A percentile compares a stretch with the other conserved stretches of the same genome.
Conservation (phyloP, 1,140 invertebrate genomes). For the Hylaeus anthracinus region DNA sequence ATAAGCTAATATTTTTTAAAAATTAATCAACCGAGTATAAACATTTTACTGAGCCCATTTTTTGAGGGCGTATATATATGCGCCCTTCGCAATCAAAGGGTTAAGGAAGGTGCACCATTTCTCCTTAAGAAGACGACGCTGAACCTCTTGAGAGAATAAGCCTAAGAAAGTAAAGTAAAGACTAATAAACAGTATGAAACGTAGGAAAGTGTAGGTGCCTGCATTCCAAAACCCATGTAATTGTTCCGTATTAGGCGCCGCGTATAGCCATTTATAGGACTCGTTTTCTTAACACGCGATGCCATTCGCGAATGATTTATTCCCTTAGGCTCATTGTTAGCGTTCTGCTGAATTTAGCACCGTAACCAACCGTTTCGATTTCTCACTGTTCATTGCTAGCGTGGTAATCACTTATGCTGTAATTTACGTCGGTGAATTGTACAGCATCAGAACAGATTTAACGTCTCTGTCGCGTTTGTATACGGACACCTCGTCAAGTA, state of each 20-base stretch:
- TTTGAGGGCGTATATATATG: too few relatives aligned
- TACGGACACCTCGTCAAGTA: not conserved
- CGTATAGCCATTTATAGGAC: constrained; percentile 61
- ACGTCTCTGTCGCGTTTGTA: not conserved
- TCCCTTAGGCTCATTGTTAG: constrained; percentile 24
- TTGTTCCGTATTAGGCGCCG: constrained; percentile 73
- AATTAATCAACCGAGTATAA: too few relatives aligned
- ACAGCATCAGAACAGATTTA: not conserved
- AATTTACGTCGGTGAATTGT: not conserved
- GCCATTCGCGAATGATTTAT: constrained; percentile 69
- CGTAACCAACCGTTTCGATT: constrained; percentile 11
- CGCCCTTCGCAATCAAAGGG: too few relatives aligned
- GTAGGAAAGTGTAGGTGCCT: constrained; percentile 43
- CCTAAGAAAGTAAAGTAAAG: constrained; percentile 1
- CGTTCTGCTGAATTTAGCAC: constrained; percentile 45
- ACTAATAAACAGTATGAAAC: not conserved
- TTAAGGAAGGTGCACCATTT: too few relatives aligned
- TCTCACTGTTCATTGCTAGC: not conserved
- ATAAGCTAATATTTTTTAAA: too few relatives aligned
- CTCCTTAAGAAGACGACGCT: not conserved
- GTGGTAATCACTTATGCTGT: not conserved
- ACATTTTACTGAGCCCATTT: too few relatives aligned
- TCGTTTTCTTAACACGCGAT: constrained; percentile 45
- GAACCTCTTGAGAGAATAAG: too few relatives aligned
- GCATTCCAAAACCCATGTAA: constrained; percentile 59